These are phyloP conservation scores for Saiga tatarica DNA, from an alignment of 2,113 vertebrate species.

Conservation along the genomic window DNA sequence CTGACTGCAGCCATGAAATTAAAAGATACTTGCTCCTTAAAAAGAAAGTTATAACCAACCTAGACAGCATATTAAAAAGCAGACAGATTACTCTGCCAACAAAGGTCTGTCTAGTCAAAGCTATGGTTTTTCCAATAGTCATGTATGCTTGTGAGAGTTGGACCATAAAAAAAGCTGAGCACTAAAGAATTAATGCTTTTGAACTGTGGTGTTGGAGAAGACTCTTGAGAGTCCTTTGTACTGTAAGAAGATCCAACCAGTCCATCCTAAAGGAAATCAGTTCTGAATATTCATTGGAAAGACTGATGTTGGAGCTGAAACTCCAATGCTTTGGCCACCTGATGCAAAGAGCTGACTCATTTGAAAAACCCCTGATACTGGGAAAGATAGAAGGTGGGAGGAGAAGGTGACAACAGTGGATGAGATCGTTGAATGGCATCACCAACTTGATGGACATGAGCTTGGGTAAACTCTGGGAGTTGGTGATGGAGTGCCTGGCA, in stretches of 20 bases:
- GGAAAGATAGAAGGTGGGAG: not conserved
- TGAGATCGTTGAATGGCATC: not conserved
- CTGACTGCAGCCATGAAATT: not conserved
- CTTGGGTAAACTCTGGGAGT: not conserved
- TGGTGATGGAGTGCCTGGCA: not conserved
- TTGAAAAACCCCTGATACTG: not conserved
- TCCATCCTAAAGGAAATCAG: not conserved
- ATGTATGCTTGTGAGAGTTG: not conserved
- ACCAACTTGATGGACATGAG: not conserved
- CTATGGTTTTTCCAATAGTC: not conserved
- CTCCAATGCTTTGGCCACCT: not conserved
- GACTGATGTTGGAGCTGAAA: not conserved
- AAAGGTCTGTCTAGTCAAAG: not conserved
- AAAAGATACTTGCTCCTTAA: not conserved
- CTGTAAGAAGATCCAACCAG: not conserved
- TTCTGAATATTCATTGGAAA: not conserved
- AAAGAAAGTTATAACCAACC: not conserved
- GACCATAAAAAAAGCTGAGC: not conserved
- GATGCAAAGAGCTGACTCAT: not conserved
- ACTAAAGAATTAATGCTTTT: not conserved
- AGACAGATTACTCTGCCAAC: not conserved
- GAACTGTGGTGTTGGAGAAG: not conserved
- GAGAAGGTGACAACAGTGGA: not conserved
- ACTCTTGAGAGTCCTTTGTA: not conserved
- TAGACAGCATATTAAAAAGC: not conserved